phyloP scores from a whole-genome alignment of 2,888 invertebrate genomes.

The Argyresthia albistria region DNA sequence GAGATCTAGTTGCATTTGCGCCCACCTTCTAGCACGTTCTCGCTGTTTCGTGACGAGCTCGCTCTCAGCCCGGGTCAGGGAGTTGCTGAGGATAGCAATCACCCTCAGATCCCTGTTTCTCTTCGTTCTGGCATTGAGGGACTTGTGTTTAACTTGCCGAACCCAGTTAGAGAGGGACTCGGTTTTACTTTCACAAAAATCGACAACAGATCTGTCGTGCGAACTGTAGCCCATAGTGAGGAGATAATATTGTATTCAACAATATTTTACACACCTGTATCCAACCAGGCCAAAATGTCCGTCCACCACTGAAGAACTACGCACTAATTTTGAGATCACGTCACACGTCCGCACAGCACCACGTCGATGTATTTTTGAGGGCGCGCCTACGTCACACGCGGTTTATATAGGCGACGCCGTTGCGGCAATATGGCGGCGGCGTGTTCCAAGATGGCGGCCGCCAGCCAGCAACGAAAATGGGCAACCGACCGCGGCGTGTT shows the following conservation, averaged over 20 bases:
- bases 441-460: slow-evolving; percentile 9
- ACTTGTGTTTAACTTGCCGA: slow-evolving; percentile 75
- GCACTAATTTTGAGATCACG: slow-evolving; percentile 41
- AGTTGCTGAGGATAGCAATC: slow-evolving; percentile 75
- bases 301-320: slow-evolving; percentile 34
- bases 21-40: slow-evolving; percentile 75
- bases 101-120: slow-evolving; percentile 74
- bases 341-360: slow-evolving; percentile 37
- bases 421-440: slow-evolving; percentile 12
- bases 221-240: slow-evolving; percentile 55
- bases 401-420: slow-evolving; percentile 37
- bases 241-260: slow-evolving; percentile 43
- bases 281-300: slow-evolving; percentile 46
- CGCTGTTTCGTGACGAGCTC: slow-evolving; percentile 75
- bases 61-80: slow-evolving; percentile 71
- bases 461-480: slow-evolving; percentile 16
- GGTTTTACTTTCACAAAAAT: slow-evolving; percentile 70
- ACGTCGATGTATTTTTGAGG: slow-evolving; percentile 27
- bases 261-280: slow-evolving; percentile 64
- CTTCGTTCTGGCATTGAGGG: slow-evolving; percentile 67
- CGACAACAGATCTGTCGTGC: slow-evolving; percentile 58
- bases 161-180: slow-evolving; percentile 76
- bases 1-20: slow-evolving; percentile 64
- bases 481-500: slow-evolving; percentile 15
- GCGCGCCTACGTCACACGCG: slow-evolving; percentile 47